Base-by-base conservation (phyloP, 2,888 invertebrate genomes). In the Keiferia lycopersicella region DNA sequence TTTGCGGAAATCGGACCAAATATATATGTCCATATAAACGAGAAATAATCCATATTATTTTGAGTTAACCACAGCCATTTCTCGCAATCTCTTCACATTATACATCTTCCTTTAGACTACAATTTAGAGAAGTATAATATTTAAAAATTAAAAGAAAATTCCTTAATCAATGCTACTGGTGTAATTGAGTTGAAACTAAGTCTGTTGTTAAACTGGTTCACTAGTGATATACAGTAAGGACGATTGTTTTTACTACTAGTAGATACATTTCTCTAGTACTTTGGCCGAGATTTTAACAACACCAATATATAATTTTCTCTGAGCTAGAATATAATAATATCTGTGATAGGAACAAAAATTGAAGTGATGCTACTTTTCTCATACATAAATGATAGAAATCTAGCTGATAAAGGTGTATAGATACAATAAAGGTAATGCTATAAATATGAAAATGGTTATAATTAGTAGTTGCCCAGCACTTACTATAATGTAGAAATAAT, bases 21-120 rank as follows among this genome's bases (percentile, higher is more conserved):
- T 34, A 56, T 45, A 38, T 66, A 62, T 18, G 0, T 61, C 50
- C 26, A 59, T 60, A 34, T 64, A 67, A 59, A 67, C 65, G 64
- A 71, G 69, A 68, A 71, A 70, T 51, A 68, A 67, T 64, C 64
- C 53, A 65, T 64, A 65, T 67, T 26, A 22, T 20, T 51, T 65
- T 66, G 66, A 67, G 66, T 68, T 38, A 64, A 69, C 67, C 72
- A 74, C 74, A 74, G 73, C 73, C 73, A 68, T 69, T 68, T 69
- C 67, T 68, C 68, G 68, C 58, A 60, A 38, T 61, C 63, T 62
- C 58, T 16, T 39, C n/a, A 14, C 30, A 38, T 20, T 58, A 18
- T n/a, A 14, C 26, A 22, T 38, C 10, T n/a, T 18, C 2, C 20
- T 14, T 20, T 34, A 50, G n/a, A n/a, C n/a, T n/a, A n/a, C n/a